phyloP scores from a whole-genome alignment of 2,113 vertebrate species.

The Smithornis capensis region DNA sequence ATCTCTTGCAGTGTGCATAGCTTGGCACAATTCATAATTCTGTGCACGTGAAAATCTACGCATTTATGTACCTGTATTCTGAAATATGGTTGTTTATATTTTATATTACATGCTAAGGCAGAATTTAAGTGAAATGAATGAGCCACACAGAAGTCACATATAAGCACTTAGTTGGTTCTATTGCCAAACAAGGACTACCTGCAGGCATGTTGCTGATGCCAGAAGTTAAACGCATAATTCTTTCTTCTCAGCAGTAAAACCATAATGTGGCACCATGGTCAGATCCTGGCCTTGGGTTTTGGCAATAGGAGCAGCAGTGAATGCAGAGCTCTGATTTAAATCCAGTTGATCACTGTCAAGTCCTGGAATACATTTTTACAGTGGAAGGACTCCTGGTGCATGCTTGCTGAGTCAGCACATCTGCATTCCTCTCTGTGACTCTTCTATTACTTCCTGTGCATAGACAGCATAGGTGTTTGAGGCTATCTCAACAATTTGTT shows the following conservation, averaged over 20 bases:
- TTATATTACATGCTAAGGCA: background rate
- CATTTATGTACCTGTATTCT: background rate
- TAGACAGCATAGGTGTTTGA: background rate
- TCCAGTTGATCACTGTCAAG: background rate
- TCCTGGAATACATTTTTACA: background rate
- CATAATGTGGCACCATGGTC: background rate
- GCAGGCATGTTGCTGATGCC: background rate
- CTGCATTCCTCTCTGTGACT: background rate
- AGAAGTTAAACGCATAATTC: background rate
- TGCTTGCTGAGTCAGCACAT: background rate
- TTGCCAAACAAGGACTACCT: background rate
- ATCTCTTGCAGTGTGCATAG: background rate
- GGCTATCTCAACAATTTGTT: fast-evolving
- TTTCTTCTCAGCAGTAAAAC: background rate
- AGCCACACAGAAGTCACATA: background rate
- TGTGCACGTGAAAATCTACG: background rate
- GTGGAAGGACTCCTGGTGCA: fast-evolving
- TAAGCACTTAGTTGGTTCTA: background rate
- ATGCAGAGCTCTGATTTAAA: fast-evolving
- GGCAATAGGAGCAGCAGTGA: background rate
- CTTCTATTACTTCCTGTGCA: background rate
- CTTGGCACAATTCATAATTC: background rate
- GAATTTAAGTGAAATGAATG: background rate
- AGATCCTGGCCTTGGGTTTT: background rate
- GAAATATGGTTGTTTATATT: background rate